A percentile compares a stretch with the other conserved stretches of the same genome.
phyloP scores from a whole-genome alignment of 1,140 invertebrate species.

The Zelostemma sp. region DNA sequence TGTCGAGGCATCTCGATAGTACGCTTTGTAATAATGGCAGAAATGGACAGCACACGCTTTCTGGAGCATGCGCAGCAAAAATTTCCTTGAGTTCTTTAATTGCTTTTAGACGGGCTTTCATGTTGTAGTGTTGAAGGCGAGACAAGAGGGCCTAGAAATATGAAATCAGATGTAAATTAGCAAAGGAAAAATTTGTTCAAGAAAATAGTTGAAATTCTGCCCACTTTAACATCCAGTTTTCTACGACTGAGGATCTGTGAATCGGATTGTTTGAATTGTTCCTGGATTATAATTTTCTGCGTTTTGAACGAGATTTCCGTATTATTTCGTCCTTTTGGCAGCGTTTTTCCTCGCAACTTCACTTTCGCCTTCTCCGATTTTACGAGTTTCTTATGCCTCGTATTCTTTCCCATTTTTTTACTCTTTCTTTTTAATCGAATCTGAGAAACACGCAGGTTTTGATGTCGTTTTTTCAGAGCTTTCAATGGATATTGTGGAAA shows the following conservation, averaged over 20 bases:
- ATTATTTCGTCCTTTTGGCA: slow-evolving; percentile 85
- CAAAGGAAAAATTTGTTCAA: no score
- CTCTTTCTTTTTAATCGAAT: no score
- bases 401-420: slow-evolving; percentile 1
- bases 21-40: slow-evolving; percentile 78
- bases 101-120: slow-evolving; percentile 77
- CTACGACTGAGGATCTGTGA: no score
- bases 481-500: no score
- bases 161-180: neutral
- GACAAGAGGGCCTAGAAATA: slow-evolving; percentile 77
- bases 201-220: no score
- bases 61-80: slow-evolving; percentile 70
- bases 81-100: slow-evolving; percentile 80
- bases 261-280: no score
- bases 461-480: no score
- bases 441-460: no score
- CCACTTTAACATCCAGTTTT: slow-evolving; percentile 17
- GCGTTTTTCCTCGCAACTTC: slow-evolving; percentile 79
- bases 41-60: slow-evolving; percentile 73
- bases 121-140: slow-evolving; percentile 84
- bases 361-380: slow-evolving; percentile 84
- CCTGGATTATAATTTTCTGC: slow-evolving; percentile 76
- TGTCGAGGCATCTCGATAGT: slow-evolving; percentile 78
- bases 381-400: slow-evolving; percentile 74
- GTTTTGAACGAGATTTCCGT: slow-evolving; percentile 91